phyloP scores from a whole-genome alignment of 2,113 vertebrate species.

The Corythornis cristatus region DNA sequence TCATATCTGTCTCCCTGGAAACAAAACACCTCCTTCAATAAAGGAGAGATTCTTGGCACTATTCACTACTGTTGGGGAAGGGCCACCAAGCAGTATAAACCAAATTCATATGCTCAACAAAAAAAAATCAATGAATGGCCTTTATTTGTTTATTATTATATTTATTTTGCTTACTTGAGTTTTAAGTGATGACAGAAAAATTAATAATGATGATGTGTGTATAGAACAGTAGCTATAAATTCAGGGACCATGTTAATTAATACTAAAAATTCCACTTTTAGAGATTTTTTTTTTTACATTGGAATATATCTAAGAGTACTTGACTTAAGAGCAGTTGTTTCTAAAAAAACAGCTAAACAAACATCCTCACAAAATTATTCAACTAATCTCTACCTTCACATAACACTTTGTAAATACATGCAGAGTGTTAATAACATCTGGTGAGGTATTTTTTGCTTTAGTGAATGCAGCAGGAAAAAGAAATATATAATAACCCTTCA shows the following conservation, averaged over 20 bases:
- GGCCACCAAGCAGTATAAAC: neutral
- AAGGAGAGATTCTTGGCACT: neutral
- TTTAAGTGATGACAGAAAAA: neutral
- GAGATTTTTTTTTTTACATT: neutral
- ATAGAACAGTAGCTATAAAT: neutral
- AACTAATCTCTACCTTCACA: neutral
- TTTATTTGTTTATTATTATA: neutral
- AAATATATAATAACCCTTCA: neutral
- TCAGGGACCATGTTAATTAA: neutral
- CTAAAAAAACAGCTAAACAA: conserved; percentile 1
- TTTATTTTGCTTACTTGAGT: neutral
- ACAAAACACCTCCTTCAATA: neutral
- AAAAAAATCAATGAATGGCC: neutral
- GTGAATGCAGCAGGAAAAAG: neutral
- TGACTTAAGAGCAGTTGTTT: neutral
- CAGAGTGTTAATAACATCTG: neutral
- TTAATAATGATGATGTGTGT: neutral
- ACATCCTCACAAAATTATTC: neutral
- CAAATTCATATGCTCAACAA: neutral
- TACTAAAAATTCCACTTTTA: neutral
- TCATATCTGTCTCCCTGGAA: neutral
- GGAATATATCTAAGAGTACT: neutral
- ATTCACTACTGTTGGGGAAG: neutral
- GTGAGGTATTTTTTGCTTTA: neutral
- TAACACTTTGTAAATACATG: neutral